Evolutionary conservation across 2,888 invertebrate species (phyloP).

Genomic region (Alcis repandata): DNA sequence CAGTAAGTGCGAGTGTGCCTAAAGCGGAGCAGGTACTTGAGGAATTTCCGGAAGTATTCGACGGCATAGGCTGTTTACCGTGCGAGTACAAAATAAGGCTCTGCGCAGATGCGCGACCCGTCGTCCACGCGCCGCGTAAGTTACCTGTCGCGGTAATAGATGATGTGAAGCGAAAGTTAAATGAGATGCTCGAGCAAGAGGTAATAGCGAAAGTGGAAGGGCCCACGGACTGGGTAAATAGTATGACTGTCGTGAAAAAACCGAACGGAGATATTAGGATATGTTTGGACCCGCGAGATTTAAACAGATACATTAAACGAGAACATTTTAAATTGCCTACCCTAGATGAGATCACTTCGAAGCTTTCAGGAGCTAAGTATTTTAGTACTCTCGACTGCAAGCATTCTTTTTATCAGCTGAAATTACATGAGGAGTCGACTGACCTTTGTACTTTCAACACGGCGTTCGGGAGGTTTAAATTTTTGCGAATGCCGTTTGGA

Average conservation of each 20-base stretch:
- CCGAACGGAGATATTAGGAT: constrained; percentile 47
- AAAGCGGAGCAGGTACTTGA: too few species aligned
- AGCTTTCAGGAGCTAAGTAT: constrained; percentile 36
- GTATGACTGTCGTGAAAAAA: constrained; percentile 50
- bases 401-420: constrained; percentile 42
- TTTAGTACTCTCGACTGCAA: constrained; percentile 47
- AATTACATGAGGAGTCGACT: constrained; percentile 33
- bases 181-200: constrained; percentile 42
- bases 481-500: constrained; percentile 46
- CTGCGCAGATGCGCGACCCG: constrained; percentile 27
- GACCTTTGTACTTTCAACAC: constrained; percentile 49
- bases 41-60: too few species aligned
- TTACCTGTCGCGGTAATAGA: constrained; percentile 45
- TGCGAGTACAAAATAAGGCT: too few species aligned
- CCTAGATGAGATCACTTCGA: constrained; percentile 39
- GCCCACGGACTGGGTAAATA: constrained; percentile 50
- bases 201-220: constrained; percentile 48
- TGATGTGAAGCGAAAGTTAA: constrained; percentile 41
- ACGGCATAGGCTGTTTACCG: too few species aligned
- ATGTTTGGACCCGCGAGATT: constrained; percentile 49
- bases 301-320: constrained; percentile 46
- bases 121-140: constrained; percentile 46
- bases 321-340: constrained; percentile 46
- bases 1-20: too few species aligned
- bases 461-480: constrained; percentile 47